A percentile compares a stretch with the other conserved stretches of the same genome.
These are phyloP conservation scores for Clusia tigrina DNA, from an alignment of 2,888 invertebrate species.

Conservation along the genomic window DNA sequence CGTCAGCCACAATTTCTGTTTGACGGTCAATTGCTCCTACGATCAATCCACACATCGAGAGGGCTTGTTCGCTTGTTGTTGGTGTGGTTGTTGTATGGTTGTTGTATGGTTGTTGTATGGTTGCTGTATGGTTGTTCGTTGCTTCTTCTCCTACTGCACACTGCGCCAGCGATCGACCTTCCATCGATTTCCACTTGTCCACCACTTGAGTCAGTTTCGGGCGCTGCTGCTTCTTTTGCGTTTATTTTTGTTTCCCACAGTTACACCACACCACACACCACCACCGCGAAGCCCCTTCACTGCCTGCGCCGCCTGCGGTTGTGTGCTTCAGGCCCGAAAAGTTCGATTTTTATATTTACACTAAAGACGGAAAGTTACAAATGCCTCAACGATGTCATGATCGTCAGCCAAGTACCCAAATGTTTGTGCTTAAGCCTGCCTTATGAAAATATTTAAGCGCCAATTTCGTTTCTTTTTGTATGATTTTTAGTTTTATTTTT, in stretches of 20 bases:
- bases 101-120: no score
- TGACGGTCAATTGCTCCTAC: slow-evolving; percentile 8
- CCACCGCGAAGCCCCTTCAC: no score
- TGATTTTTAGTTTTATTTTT: slow-evolving; percentile 9
- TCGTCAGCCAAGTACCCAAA: slow-evolving; percentile 19
- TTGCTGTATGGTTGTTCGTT: neutral
- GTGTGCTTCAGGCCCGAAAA: no score
- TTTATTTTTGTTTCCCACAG: slow-evolving; percentile 55
- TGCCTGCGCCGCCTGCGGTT: no score
- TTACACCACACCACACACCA: slow-evolving; percentile 26
- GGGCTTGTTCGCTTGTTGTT: neutral
- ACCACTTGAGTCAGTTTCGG: slow-evolving; percentile 47
- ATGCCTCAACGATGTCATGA: slow-evolving; percentile 9
- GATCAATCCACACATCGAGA: neutral
- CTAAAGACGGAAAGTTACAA: slow-evolving; percentile 28
- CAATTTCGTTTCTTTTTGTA: slow-evolving; percentile 49
- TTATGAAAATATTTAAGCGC: slow-evolving; percentile 56
- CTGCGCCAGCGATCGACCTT: slow-evolving; percentile 29
- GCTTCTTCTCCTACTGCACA: neutral
- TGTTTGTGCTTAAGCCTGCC: slow-evolving; percentile 26
- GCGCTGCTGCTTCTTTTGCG: neutral
- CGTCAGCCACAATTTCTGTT: slow-evolving; percentile 42
- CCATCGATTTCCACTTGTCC: slow-evolving; percentile 61
- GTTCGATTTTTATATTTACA: no score
- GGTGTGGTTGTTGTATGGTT: no score